phyloP scores from a whole-genome alignment of 2,113 vertebrate species.

The Xiphorhynchus elegans region DNA sequence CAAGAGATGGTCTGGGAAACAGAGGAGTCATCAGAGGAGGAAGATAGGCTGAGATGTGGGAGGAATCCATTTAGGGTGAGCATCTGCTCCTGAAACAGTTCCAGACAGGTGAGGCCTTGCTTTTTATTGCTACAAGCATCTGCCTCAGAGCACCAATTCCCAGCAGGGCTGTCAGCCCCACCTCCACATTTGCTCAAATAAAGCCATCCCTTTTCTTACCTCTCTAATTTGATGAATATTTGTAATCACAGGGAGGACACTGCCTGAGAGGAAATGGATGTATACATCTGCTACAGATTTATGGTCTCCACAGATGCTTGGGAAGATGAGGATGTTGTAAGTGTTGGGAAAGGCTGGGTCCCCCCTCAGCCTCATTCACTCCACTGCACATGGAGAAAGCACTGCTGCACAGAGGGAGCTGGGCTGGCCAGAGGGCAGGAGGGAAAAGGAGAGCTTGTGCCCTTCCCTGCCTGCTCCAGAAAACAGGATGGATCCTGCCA shows the following conservation, averaged over 20 bases:
- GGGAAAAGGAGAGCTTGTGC: background rate
- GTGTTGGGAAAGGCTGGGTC: background rate
- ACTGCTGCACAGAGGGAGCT: background rate
- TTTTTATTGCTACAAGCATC: constrained; percentile 15
- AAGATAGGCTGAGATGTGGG: background rate
- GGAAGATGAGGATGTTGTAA: background rate
- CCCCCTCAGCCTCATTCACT: background rate
- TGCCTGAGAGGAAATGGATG: background rate
- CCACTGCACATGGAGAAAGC: background rate
- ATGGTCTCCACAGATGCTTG: background rate
- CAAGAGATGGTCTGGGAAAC: background rate
- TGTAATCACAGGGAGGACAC: background rate
- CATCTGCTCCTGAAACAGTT: constrained; percentile 3
- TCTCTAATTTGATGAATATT: background rate
- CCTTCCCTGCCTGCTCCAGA: background rate
- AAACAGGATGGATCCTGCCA: background rate
- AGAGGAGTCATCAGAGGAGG: background rate
- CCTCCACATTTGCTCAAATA: constrained; percentile 3
- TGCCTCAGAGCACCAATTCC: background rate
- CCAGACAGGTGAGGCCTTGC: constrained; percentile 7
- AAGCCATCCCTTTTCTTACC: background rate
- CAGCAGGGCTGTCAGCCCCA: constrained; percentile 9
- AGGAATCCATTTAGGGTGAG: background rate
- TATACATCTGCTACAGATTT: background rate
- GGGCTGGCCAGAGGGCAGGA: background rate